Percentiles rank a stretch among this genome's conserved stretches.
phyloP scores from a whole-genome alignment of 2,113 vertebrate species.

The Alexandromys fortis region DNA sequence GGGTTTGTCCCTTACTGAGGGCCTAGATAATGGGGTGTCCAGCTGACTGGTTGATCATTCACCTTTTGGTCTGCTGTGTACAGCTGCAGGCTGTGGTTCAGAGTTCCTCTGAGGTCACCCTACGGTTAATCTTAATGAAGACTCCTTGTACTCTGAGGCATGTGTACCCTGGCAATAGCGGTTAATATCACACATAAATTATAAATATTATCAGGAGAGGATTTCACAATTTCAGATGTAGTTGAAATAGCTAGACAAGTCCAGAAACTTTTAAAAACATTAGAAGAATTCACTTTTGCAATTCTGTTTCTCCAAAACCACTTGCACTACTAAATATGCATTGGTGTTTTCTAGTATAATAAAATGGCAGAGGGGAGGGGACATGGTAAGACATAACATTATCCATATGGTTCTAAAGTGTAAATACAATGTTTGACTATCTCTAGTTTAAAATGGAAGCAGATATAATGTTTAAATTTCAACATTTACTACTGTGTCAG shows the following conservation, averaged over 20 bases:
- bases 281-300: neutral
- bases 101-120: neutral
- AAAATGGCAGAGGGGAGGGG: too few relatives aligned
- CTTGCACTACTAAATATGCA: neutral
- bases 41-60: too few relatives aligned
- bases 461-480: neutral
- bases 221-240: neutral
- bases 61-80: too few relatives aligned
- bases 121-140: neutral
- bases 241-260: neutral
- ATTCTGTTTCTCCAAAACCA: neutral
- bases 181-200: neutral
- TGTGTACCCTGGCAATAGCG: neutral
- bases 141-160: neutral
- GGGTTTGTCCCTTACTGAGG: too few relatives aligned
- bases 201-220: neutral
- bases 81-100: too few relatives aligned
- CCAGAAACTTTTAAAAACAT: neutral
- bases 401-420: neutral
- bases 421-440: neutral
- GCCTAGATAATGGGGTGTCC: too few relatives aligned
- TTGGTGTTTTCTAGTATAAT: too few relatives aligned
- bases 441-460: neutral
- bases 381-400: neutral
- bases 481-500: neutral